These are phyloP conservation scores for Cherax destructor DNA, from an alignment of 1,140 invertebrate species.

Conservation along the genomic window DNA sequence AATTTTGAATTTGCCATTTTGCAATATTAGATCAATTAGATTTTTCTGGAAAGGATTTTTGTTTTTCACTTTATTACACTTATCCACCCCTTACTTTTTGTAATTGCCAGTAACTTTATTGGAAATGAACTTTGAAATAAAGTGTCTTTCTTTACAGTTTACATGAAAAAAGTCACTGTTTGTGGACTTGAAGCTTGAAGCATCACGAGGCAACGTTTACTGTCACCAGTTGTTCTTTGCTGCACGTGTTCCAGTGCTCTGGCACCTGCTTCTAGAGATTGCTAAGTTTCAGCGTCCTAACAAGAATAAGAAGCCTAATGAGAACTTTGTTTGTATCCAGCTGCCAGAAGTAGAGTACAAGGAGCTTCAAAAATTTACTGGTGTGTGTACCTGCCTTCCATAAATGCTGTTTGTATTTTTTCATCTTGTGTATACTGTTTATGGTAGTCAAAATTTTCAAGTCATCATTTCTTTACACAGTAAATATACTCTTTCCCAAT, in stretches of 20 bases:
- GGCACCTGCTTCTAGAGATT: conserved; percentile 57
- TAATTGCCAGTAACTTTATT: neutral
- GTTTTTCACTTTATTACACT: neutral
- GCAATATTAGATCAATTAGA: neutral
- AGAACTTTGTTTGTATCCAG: conserved; percentile 42
- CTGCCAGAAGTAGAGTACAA: conserved; percentile 58
- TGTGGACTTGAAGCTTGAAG: conserved; percentile 65
- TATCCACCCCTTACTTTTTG: neutral
- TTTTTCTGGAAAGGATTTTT: neutral
- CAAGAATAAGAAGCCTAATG: too few relatives aligned
- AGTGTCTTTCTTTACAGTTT: conserved; percentile 31
- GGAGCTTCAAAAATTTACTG: conserved; percentile 58
- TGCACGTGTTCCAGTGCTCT: conserved; percentile 50
- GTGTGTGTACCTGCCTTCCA: neutral
- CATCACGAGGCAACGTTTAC: conserved; percentile 58
- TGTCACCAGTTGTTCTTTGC: conserved; percentile 64
- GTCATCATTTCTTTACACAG: too few relatives aligned
- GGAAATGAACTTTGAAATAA: neutral
- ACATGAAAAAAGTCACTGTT: conserved; percentile 65
- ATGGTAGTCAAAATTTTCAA: too few relatives aligned
- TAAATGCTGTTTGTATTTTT: too few relatives aligned
- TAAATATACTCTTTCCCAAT: too few relatives aligned
- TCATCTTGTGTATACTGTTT: too few relatives aligned
- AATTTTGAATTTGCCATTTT: neutral
- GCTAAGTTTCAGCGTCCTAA: conserved; percentile 42